phyloP scores from a whole-genome alignment of 2,888 invertebrate species.

The Perdita meconis region DNA sequence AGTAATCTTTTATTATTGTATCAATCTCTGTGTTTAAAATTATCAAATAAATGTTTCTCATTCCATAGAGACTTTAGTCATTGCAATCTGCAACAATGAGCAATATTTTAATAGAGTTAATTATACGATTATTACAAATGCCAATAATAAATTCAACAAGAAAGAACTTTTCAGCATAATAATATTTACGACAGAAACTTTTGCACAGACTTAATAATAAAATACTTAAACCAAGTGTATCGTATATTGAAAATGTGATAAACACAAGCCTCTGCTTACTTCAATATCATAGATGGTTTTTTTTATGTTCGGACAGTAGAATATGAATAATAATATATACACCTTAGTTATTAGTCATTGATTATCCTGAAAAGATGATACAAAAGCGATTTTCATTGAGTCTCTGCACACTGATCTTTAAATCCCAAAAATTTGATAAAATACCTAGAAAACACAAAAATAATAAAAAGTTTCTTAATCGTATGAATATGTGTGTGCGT shows the following conservation, averaged over 20 bases:
- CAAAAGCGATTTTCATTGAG: constrained; percentile 8
- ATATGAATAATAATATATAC: not conserved
- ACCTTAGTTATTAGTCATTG: not conserved
- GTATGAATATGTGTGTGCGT: constrained; percentile 13
- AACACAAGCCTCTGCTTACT: not conserved
- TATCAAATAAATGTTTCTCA: too few relatives aligned
- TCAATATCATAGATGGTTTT: not conserved
- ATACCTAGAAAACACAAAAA: constrained; percentile 31
- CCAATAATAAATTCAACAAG: too few relatives aligned
- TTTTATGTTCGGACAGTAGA: not conserved
- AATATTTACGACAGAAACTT: too few relatives aligned
- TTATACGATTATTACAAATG: too few relatives aligned
- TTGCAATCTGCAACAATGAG: too few relatives aligned
- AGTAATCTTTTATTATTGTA: too few relatives aligned
- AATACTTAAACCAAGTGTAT: not conserved
- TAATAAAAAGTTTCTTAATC: constrained; percentile 6
- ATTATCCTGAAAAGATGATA: constrained; percentile 36
- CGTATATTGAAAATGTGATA: not conserved
- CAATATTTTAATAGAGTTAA: too few relatives aligned
- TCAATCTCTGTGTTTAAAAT: too few relatives aligned
- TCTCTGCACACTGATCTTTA: constrained; percentile 7
- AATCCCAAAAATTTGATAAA: constrained; percentile 21
- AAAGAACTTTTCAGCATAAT: too few relatives aligned
- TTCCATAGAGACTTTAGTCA: too few relatives aligned
- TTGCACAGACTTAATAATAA: too few relatives aligned